A percentile compares a stretch with the other conserved stretches of the same genome.
Evolutionary conservation across 23 tunicate genomes (phyloP).

Genomic region (Oikopleura albicans): DNA sequence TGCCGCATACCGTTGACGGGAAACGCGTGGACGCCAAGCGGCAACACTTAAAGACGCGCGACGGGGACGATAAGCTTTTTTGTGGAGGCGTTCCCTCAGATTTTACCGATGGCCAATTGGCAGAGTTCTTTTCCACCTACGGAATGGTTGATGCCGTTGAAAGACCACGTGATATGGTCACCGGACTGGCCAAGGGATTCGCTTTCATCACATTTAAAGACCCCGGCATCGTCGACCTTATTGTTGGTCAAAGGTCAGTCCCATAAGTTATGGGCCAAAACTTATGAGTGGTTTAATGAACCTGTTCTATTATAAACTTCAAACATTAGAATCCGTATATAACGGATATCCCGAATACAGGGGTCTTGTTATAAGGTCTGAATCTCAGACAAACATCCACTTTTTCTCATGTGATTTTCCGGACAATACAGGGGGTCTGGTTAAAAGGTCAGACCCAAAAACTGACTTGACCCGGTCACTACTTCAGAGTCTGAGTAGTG

Average conservation of each 20-base stretch:
- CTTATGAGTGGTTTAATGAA: too few species aligned
- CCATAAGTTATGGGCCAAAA: too few species aligned
- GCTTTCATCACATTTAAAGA: slow-evolving; percentile 9
- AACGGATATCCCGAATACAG: too few species aligned
- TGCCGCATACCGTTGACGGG: slow-evolving; percentile 1
- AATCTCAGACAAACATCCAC: too few species aligned
- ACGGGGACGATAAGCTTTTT: slow-evolving; percentile 6
- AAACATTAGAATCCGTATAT: too few species aligned
- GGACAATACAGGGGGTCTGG: too few species aligned
- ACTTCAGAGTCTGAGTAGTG: too few species aligned
- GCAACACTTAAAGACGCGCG: background rate
- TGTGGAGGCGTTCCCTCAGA: slow-evolving; percentile 16
- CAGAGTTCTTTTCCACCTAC: background rate
- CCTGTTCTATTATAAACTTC: too few species aligned
- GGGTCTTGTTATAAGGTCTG: too few species aligned
- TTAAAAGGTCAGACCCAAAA: too few species aligned
- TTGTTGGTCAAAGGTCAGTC: background rate
- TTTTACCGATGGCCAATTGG: background rate
- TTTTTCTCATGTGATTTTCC: too few species aligned
- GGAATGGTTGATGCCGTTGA: slow-evolving; percentile 18
- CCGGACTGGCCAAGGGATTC: background rate
- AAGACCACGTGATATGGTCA: slow-evolving; percentile 7
- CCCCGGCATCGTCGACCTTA: background rate
- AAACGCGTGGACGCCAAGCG: slow-evolving; percentile 5
- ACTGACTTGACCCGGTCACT: too few species aligned